Evolutionary conservation across 2,888 invertebrate genomes (phyloP), one percentile per base, ranked within the genome.

Genomic region (Germaria angustata): DNA sequence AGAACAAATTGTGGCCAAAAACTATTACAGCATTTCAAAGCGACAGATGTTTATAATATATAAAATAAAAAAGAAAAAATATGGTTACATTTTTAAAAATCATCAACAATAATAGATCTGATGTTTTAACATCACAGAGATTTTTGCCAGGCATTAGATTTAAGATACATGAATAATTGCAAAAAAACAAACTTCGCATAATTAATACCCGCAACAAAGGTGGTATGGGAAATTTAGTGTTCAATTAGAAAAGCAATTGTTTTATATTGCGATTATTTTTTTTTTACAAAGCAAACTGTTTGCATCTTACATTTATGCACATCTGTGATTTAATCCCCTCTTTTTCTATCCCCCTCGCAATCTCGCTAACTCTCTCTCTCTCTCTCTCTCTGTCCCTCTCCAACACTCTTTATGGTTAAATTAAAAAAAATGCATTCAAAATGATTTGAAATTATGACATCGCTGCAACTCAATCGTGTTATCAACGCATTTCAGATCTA

Each of bases 391-490:
- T n/a, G n/a, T n/a, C n/a, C n/a, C n/a, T 24, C 22, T 4, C 6
- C 13, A n/a, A 7, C 24, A 11, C n/a, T 53, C n/a, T 20, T 34
- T 24, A 24, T 55, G 28, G 2, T 61, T 49, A 17, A 36, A 22
- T 36, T 36, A 28, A 49, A 15, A n/a, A 57, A 59, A 39, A 20
- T 51, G 13, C 59, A 68, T 72, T 78, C 20, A 44, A 71, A 49
- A 44, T 65, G 11, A 72, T 49, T 59, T 59, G 34, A 66, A 66
- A 79, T 79, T 79, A 72, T 79, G 79, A 79, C 79, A 79, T 79
- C 79, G 57, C 44, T 53, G 72, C 41, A 51, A 53, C 24, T 66
- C 72, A 59, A 79, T 79, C 66, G 72, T 79, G 59, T 79, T 72
- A 72, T 36, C 59, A 72, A 79, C 72, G 79, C 72, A 66, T 73